A percentile compares a stretch with the other conserved stretches of the same genome.
Conservation (phyloP, 2,113 vertebrate genomes). For the Ochotona curzoniae region DNA sequence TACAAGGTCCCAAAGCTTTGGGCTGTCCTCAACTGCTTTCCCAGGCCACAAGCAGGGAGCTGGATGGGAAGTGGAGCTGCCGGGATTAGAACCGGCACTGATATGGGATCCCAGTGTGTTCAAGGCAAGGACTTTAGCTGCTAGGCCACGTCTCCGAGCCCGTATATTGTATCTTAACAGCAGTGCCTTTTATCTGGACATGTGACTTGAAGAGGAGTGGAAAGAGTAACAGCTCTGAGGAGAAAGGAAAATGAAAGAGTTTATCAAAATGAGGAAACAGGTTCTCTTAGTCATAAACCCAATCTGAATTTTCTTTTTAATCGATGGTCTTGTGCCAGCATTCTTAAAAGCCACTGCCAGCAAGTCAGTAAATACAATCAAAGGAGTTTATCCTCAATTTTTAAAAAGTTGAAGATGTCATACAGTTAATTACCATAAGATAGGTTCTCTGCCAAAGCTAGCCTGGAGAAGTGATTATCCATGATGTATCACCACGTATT, state of each 20-base stretch:
- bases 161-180: no score
- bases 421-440: background rate
- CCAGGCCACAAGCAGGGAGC: no score
- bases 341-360: background rate
- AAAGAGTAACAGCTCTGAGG: no score
- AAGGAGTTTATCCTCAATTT: slow-evolving; percentile 1
- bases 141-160: no score
- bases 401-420: background rate
- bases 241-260: slow-evolving; percentile 1
- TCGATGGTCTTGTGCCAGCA: background rate
- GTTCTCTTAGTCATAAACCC: background rate
- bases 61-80: no score
- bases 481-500: background rate
- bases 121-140: no score
- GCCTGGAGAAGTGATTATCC: background rate
- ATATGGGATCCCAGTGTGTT: no score
- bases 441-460: background rate
- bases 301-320: background rate
- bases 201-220: background rate
- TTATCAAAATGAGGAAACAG: background rate
- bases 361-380: background rate
- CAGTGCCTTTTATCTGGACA: background rate
- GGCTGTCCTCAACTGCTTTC: no score
- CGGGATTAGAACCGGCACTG: no score
- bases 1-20: no score